Conservation (phyloP, 2,113 vertebrate species). For the Pyrgilauda ruficollis region DNA sequence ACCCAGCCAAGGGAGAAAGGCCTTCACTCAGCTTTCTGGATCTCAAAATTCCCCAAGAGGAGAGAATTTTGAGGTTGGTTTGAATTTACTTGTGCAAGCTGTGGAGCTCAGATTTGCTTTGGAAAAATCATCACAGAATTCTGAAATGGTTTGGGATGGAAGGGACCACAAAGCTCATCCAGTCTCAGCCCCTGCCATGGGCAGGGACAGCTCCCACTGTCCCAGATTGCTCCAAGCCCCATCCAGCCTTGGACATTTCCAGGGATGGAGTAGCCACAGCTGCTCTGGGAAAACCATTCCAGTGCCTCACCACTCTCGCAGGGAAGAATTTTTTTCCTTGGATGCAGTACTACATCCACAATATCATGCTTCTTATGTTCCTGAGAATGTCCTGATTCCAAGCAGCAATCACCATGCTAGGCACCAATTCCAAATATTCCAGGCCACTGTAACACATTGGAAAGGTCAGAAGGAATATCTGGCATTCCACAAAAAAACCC, state of each 20-base stretch:
- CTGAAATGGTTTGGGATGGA: background rate
- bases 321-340: background rate
- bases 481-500: background rate
- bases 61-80: background rate
- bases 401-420: accelerated
- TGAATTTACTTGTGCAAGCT: background rate
- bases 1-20: background rate
- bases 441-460: accelerated
- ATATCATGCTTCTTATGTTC: background rate
- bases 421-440: background rate
- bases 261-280: background rate
- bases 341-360: background rate
- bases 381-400: background rate
- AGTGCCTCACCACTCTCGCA: background rate
- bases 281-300: background rate
- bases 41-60: background rate
- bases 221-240: background rate
- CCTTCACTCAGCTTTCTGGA: background rate
- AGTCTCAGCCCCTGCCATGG: background rate
- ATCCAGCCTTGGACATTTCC: background rate
- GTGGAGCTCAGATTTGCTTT: background rate
- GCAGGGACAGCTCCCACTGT: background rate
- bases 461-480: background rate
- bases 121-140: background rate
- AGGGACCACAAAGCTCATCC: background rate